Evolutionary conservation across 2,888 invertebrate genomes (phyloP).

Genomic region (Tetragonisca angustula): DNA sequence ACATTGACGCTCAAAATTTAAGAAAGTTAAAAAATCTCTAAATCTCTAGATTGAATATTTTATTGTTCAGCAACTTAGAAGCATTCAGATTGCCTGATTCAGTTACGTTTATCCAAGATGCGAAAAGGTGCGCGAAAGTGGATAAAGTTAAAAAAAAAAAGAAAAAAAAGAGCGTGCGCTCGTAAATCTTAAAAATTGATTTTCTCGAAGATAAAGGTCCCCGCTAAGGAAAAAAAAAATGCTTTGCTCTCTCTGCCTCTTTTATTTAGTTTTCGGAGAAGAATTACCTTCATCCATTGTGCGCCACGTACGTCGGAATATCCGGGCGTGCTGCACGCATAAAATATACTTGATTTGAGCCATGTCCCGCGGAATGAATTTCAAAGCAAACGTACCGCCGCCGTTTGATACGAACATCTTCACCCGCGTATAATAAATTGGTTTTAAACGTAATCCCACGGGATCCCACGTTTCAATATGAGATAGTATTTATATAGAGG

Average conservation of each 20-base stretch:
- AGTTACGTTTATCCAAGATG: background rate
- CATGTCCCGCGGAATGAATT: background rate
- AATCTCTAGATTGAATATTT: background rate
- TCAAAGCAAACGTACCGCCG: background rate
- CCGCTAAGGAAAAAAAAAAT: background rate
- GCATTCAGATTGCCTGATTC: background rate
- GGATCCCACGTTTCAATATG: background rate
- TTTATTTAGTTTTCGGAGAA: background rate
- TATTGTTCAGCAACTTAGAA: background rate
- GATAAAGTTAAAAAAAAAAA: too few species aligned
- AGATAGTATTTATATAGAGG: background rate
- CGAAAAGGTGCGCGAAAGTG: background rate
- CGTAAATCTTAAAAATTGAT: background rate
- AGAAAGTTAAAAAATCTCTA: too few species aligned
- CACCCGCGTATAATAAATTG: background rate
- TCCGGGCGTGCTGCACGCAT: background rate
- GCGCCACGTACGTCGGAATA: background rate
- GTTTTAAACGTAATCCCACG: background rate
- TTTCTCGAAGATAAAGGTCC: background rate
- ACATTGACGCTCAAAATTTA: too few species aligned
- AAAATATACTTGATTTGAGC: constrained; percentile 8
- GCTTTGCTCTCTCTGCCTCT: background rate
- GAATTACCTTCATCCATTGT: background rate
- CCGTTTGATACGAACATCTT: background rate
- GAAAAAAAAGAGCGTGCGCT: too few species aligned